phyloP scores from a whole-genome alignment of 1,140 invertebrate genomes.

The Trigoniulus corallinus region DNA sequence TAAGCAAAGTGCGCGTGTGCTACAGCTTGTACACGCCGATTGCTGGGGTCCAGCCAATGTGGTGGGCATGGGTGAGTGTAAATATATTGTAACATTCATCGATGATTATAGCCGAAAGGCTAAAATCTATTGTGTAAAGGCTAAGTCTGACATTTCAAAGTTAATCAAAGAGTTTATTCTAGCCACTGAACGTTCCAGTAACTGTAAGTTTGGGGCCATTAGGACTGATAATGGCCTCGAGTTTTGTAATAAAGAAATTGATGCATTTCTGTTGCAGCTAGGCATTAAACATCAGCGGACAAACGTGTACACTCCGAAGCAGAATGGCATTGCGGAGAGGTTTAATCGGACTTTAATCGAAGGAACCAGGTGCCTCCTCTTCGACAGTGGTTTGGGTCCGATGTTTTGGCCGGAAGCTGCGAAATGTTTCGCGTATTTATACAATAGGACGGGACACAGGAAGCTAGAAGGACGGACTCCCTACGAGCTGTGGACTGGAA shows the following conservation, averaged over 20 bases:
- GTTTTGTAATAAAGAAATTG: slow-evolving; percentile 4
- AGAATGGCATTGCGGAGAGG: slow-evolving; percentile 6
- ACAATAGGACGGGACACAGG: background rate
- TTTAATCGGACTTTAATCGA: slow-evolving; percentile 9
- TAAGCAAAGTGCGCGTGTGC: background rate
- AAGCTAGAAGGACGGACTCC: background rate
- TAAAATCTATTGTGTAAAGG: background rate
- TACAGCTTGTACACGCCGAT: background rate
- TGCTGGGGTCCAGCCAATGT: background rate
- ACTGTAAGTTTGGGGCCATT: background rate
- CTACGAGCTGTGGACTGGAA: background rate
- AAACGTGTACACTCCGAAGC: slow-evolving; percentile 3
- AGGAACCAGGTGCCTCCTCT: slow-evolving; percentile 1
- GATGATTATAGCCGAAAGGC: background rate
- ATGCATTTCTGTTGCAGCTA: background rate
- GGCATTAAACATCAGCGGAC: slow-evolving; percentile 4
- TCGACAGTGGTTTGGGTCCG: background rate
- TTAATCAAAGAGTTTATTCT: background rate
- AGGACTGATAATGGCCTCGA: slow-evolving; percentile 8
- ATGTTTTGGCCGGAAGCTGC: background rate
- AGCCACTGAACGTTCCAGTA: background rate
- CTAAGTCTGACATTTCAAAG: background rate
- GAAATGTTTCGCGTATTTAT: background rate
- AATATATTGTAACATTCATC: slow-evolving; percentile 1
- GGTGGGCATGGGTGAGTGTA: background rate